phyloP scores from a whole-genome alignment of 2,797 vertebrate genomes.

The Microhierax caerulescens region DNA sequence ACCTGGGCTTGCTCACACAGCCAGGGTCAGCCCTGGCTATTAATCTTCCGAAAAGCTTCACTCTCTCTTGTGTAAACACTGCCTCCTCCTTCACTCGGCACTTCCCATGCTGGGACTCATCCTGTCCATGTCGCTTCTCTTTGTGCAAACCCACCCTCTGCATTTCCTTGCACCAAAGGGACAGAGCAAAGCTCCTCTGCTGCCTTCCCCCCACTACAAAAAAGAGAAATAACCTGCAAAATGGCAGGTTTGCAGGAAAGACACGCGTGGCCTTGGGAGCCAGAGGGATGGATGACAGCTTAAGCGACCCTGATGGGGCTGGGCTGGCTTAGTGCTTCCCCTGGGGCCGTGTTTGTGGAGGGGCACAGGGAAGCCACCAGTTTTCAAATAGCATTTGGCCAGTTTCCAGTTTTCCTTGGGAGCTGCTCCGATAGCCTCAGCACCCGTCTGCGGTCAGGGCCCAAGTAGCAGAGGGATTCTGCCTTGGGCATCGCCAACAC shows the following conservation, averaged over 20 bases:
- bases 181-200: background rate
- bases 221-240: background rate
- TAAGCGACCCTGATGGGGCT: background rate
- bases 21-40: background rate
- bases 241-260: background rate
- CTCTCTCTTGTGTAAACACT: slow-evolving; percentile 26
- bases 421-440: background rate
- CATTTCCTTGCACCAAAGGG: slow-evolving; percentile 35
- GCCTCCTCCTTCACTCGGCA: background rate
- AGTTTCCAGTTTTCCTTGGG: background rate
- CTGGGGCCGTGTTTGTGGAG: background rate
- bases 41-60: background rate
- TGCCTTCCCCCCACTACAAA: background rate
- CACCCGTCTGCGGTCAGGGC: background rate
- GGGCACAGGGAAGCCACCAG: background rate
- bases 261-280: background rate
- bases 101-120: background rate
- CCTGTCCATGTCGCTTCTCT: background rate
- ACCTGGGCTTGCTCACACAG: slow-evolving; percentile 42
- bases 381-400: background rate
- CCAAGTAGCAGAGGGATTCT: background rate
- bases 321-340: background rate
- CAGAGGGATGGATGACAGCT: background rate
- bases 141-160: background rate
- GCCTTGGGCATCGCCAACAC: background rate